Percentiles rank a stretch among this genome's conserved stretches.
Evolutionary conservation across 2,113 vertebrate species (phyloP).

Genomic region (Pseudonaja textilis): DNA sequence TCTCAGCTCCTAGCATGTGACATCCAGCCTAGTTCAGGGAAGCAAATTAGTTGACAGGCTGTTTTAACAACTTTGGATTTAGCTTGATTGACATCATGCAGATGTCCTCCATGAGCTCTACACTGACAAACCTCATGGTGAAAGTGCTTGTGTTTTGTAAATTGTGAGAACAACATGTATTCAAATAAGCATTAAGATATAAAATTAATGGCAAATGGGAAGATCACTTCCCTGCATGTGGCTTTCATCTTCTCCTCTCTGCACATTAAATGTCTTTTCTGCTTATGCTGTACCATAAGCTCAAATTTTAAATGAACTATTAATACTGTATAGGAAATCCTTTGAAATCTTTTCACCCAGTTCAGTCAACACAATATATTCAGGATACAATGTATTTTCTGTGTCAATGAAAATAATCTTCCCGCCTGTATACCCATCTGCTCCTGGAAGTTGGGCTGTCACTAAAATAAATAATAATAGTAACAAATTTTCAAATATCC

Average conservation of each 20-base stretch:
- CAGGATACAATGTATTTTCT: slow-evolving; percentile 98
- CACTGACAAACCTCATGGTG: neutral
- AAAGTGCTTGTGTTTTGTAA: neutral
- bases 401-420: slow-evolving; percentile 98
- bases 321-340: neutral
- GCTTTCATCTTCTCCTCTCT: neutral
- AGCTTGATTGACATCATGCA: neutral
- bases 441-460: slow-evolving; percentile 91
- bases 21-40: neutral
- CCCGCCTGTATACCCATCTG: slow-evolving; percentile 87
- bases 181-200: neutral
- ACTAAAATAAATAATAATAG: slow-evolving; percentile 70
- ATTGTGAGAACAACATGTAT: neutral
- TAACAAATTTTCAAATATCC: neutral
- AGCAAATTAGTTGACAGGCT: neutral
- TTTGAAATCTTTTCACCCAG: neutral
- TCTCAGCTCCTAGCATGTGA: neutral
- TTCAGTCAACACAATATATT: slow-evolving; percentile 19
- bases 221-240: neutral
- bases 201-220: neutral
- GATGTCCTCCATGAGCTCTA: neutral
- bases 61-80: neutral
- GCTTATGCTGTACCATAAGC: neutral
- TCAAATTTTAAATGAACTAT: slow-evolving; percentile 10
- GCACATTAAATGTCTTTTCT: slow-evolving; percentile 8